Base-by-base conservation (phyloP, 2,113 vertebrate genomes). In the Pollimyrus isidori region DNA sequence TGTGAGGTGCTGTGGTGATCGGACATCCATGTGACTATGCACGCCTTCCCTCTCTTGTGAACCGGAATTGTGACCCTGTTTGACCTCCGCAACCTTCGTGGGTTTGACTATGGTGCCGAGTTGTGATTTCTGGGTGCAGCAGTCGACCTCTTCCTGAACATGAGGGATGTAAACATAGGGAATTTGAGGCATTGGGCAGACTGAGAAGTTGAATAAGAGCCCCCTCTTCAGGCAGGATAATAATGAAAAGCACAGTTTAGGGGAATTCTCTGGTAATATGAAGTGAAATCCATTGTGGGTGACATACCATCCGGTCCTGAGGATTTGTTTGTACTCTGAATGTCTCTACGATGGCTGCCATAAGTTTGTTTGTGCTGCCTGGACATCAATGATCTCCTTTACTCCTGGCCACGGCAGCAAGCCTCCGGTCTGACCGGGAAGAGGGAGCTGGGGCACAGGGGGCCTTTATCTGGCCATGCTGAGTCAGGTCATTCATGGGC, bases 341-440 rank as follows among this genome's bases (percentile, higher is more conserved):
- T 46, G 6, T 21, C 49, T 49, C 45, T 62, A 10, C 45, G 26
- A 84, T 48, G 19, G 45, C 48, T 11, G 62, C 11, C 7, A 7
- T 30, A 35, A 35, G 62, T 30, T 87, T 7, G 45, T 19, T 30
- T 19, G 58, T 4, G 2, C 49, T 50, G 65, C 58, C n/a, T 65
- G 21, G 48, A 26, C 85, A 87, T 87, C 89, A 89, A 89, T 90
- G 89, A 90, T 19, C 89, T 58, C 62, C 85, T 90, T 87, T 87
- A 90, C 86, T 73, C 62, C 48, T 10, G 30, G 35, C 49, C 88
- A 17, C 30, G 11, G 58, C 11, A 35, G 73, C 1, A 49, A 56
- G 58, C 85, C 65, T 21, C 35, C 7, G 21, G 19, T 52, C 48
- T 49, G 49, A 62, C 58, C 85, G 1, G 26, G 88, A 73, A 48